Evolutionary conservation across 2,888 invertebrate species (phyloP).

Genomic region (Heteromyza rotundicornis): DNA sequence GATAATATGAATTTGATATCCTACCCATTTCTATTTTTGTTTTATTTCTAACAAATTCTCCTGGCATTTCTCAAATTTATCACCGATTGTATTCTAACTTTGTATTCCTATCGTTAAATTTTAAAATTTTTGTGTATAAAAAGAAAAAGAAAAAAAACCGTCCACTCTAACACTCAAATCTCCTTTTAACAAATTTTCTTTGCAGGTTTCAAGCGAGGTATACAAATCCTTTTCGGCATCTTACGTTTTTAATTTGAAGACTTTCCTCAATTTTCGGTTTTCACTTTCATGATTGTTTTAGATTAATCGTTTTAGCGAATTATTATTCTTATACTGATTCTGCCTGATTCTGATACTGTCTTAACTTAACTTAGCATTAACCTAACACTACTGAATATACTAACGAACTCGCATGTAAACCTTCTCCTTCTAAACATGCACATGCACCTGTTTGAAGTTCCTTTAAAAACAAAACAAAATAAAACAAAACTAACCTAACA

Average conservation of each 20-base stretch:
- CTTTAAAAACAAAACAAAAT: background rate
- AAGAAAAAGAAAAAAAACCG: background rate
- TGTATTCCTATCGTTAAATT: background rate
- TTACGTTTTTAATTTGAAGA: background rate
- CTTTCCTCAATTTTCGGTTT: slow-evolving; percentile 1
- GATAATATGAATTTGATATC: too few relatives aligned
- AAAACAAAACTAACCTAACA: background rate
- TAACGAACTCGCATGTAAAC: background rate
- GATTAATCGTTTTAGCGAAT: background rate
- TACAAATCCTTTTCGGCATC: slow-evolving; percentile 13
- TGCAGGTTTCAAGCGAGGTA: slow-evolving; percentile 70
- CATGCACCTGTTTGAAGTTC: background rate
- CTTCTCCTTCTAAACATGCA: too few relatives aligned
- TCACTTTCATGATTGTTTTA: too few relatives aligned
- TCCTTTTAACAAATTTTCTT: slow-evolving; percentile 53
- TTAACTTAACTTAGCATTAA: too few relatives aligned
- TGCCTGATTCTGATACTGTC: background rate
- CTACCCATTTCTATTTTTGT: too few relatives aligned
- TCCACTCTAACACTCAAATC: slow-evolving; percentile 26
- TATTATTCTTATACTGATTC: too few relatives aligned
- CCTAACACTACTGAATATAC: background rate
- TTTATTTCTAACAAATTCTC: too few relatives aligned
- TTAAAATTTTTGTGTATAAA: slow-evolving; percentile 5
- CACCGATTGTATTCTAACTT: background rate
- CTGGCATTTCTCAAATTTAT: too few relatives aligned